Conservation (phyloP, 1,140 invertebrate genomes). For the Drosophila nikananu region DNA sequence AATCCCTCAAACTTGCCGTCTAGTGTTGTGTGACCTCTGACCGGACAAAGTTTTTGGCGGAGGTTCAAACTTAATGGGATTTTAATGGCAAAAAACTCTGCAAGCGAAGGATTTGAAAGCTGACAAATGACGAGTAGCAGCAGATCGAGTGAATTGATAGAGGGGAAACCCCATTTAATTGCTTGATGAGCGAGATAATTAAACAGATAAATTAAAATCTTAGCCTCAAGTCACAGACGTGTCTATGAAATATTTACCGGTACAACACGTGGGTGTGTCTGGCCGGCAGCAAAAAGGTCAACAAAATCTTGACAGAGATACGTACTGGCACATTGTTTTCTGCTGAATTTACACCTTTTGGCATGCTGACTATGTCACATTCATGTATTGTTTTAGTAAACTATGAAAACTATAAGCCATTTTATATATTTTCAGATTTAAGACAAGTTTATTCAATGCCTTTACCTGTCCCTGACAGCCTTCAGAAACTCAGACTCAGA, state of each 20-base stretch:
- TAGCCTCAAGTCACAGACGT: constrained; percentile 21
- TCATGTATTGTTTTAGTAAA: neutral
- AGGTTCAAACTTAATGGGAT: constrained; percentile 30
- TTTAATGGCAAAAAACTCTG: constrained; percentile 29
- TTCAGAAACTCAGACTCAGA: neutral
- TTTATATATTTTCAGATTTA: neutral
- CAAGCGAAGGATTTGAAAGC: constrained; percentile 1
- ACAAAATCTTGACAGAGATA: neutral
- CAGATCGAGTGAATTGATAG: constrained; percentile 11
- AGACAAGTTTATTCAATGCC: neutral
- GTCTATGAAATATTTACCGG: constrained; percentile 13
- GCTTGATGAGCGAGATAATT: constrained; percentile 15
- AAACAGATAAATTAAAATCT: constrained; percentile 21
- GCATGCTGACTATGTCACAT: neutral
- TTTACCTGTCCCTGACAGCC: neutral
- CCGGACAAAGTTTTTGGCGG: constrained; percentile 2
- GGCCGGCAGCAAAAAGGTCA: constrained; percentile 9
- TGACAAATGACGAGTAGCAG: constrained; percentile 23
- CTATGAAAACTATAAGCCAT: neutral
- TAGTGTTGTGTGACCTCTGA: constrained; percentile 18
- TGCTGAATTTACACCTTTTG: neutral
- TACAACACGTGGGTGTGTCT: neutral
- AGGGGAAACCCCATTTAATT: constrained; percentile 5
- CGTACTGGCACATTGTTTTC: neutral
- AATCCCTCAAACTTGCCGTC: neutral